phyloP scores from a whole-genome alignment of 2,888 invertebrate genomes.

The Melanostoma scalare region DNA sequence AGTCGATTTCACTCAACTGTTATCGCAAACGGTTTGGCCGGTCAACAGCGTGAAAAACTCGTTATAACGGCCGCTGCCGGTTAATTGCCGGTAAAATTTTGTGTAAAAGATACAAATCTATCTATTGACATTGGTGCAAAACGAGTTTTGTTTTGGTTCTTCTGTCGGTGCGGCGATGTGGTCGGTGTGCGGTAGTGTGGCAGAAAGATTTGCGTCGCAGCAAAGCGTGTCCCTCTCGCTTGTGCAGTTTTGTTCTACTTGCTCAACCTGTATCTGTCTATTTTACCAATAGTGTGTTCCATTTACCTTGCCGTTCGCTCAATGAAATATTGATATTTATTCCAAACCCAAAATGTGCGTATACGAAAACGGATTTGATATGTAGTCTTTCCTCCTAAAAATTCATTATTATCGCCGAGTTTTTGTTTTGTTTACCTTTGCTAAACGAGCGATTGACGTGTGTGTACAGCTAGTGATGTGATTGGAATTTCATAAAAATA shows the following conservation, averaged over 20 bases:
- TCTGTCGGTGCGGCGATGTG: not conserved
- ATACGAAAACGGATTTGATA: slow-evolving; percentile 35
- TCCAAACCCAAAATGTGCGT: slow-evolving; percentile 48
- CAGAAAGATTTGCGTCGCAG: not conserved
- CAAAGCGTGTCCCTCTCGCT: slow-evolving; percentile 10
- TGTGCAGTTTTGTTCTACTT: slow-evolving; percentile 54
- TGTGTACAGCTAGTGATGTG: slow-evolving; percentile 55
- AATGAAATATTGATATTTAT: slow-evolving; percentile 28
- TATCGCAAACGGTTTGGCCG: slow-evolving; percentile 43
- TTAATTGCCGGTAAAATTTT: slow-evolving; percentile 52
- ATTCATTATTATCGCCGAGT: slow-evolving; percentile 37
- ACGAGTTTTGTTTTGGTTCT: slow-evolving; percentile 46
- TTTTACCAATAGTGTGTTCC: slow-evolving; percentile 29
- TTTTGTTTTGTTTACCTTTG: slow-evolving; percentile 47
- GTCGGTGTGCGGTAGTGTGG: not conserved
- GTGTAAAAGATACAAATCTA: slow-evolving; percentile 29
- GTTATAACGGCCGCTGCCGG: slow-evolving; percentile 55
- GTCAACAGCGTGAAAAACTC: slow-evolving; percentile 21
- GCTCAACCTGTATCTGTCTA: slow-evolving; percentile 32
- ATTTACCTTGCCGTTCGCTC: slow-evolving; percentile 55
- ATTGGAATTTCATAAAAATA: slow-evolving; percentile 41
- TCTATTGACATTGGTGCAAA: slow-evolving; percentile 67
- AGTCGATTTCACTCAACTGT: slow-evolving; percentile 46
- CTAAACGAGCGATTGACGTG: slow-evolving; percentile 50
- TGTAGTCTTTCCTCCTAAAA: slow-evolving; percentile 5